A percentile compares a stretch with the other conserved stretches of the same genome.
phyloP scores from a whole-genome alignment of 2,113 vertebrate genomes.

The Carettochelys insculpta region DNA sequence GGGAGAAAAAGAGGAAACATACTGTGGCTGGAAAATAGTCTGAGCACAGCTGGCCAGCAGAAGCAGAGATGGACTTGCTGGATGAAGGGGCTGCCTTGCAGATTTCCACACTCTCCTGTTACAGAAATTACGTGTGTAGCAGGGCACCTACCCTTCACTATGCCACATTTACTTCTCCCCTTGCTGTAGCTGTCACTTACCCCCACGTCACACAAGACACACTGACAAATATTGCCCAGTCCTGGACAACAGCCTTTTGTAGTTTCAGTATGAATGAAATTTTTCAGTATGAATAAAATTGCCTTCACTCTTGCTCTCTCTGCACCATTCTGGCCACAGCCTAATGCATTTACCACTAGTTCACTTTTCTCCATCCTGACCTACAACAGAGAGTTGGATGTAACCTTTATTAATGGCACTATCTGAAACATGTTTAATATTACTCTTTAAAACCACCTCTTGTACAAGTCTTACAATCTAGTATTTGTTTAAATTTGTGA shows the following conservation, averaged over 20 bases:
- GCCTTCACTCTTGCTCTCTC: background rate
- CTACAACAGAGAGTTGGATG: background rate
- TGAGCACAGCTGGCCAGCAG: background rate
- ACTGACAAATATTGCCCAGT: fast-evolving
- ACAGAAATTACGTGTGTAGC: background rate
- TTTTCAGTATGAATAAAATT: fast-evolving
- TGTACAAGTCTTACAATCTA: background rate
- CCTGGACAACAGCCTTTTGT: background rate
- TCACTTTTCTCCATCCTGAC: background rate
- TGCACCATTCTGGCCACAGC: background rate
- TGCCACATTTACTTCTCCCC: background rate
- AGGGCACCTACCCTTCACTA: background rate
- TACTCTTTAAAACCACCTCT: background rate
- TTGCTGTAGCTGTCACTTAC: background rate
- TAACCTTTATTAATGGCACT: background rate
- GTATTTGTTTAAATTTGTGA: background rate
- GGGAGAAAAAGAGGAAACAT: background rate
- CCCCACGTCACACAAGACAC: fast-evolving
- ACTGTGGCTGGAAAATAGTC: background rate
- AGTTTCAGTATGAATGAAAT: fast-evolving
- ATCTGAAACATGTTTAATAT: background rate
- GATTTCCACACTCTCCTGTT: background rate
- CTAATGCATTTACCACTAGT: background rate
- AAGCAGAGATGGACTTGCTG: background rate
- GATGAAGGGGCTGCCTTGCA: background rate